These are phyloP conservation scores for Zonitis immaculata DNA, from an alignment of 2,888 invertebrate species.

Conservation along the genomic window DNA sequence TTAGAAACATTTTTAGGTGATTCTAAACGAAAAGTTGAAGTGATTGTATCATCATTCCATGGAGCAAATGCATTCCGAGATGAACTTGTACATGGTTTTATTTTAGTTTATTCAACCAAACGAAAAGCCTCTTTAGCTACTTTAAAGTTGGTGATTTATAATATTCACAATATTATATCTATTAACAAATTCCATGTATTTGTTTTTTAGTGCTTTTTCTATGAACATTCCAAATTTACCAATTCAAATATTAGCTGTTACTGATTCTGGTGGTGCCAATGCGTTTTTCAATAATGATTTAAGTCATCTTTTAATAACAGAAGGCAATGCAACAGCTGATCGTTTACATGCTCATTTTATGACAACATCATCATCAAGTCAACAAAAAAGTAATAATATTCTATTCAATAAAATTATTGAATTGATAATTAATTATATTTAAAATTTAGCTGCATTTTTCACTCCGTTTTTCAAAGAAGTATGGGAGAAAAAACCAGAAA, in stretches of 20 bases:
- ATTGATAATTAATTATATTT: not conserved
- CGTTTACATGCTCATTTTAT: constrained; percentile 86
- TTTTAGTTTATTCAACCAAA: constrained; percentile 91
- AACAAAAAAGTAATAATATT: constrained; percentile 70
- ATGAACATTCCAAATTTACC: constrained; percentile 90
- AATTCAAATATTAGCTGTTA: constrained; percentile 90
- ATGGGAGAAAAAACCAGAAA: constrained; percentile 93
- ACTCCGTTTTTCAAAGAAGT: constrained; percentile 95
- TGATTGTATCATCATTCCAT: constrained; percentile 91
- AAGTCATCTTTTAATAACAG: constrained; percentile 85
- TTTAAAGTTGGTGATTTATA: constrained; percentile 55
- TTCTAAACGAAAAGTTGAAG: constrained; percentile 81
- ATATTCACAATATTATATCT: too few species aligned
- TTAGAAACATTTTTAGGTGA: constrained; percentile 90
- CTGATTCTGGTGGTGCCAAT: constrained; percentile 82
- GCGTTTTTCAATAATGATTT: constrained; percentile 88
- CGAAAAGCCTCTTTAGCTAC: constrained; percentile 92
- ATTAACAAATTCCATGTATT: not conserved
- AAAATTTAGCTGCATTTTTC: constrained; percentile 77
- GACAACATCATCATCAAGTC: constrained; percentile 79
- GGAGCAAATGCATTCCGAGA: constrained; percentile 89
- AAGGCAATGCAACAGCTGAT: constrained; percentile 90
- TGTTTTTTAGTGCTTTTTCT: constrained; percentile 72
- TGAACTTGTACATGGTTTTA: constrained; percentile 90
- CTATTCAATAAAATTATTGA: constrained; percentile 13